Evolutionary conservation across 1,140 invertebrate genomes (phyloP), one percentile per base, ranked within the genome.

Genomic region (Triops longicaudatus): DNA sequence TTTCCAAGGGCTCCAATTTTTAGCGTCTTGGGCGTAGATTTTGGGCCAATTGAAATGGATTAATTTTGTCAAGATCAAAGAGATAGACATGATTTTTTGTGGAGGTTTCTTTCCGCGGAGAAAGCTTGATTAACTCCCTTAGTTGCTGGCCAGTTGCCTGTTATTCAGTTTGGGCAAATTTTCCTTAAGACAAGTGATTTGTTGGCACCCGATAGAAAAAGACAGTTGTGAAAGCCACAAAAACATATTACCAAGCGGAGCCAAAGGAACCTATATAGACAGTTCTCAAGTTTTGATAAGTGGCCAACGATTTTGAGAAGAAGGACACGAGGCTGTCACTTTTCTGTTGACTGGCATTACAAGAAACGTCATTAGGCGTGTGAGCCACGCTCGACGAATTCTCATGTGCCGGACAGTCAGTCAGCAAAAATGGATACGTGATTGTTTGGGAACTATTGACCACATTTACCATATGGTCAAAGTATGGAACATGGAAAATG

Each of bases 301-400:
- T 22, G 50, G 14, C 10, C 50, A 9, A 63, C 50, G 50, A 63
- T n/a, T 63, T 44, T 17, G n/a, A 17, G 22, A 17, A 17, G 50
- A 63, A 63, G 17, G 50, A 63, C 50, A n/a, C n/a, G 50, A 7
- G 22, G 50, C 22, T 63, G 14, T 22, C 22, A n/a, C 17, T 63
- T 50, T 22, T 63, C 22, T 63, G 14, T 63, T 63, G 11, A 14
- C n/a, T 63, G 14, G 50, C 22, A 63, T 0, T 22, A 63, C 11
- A 63, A 63, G 17, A 63, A 63, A 63, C 50, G 50, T 63, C 50
- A 63, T 63, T 63, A 63, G n/a, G 50, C 50, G 50, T 63, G 50
- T 63, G 50, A 63, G 50, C 50, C 17, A 22, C 17, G 50, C 22
- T 63, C 17, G 14, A 22, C 14, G 50, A 14, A n/a, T 63, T 63